These are phyloP conservation scores for Aleiodes leptofemur DNA, from an alignment of 2,888 invertebrate genomes.

Conservation along the genomic window DNA sequence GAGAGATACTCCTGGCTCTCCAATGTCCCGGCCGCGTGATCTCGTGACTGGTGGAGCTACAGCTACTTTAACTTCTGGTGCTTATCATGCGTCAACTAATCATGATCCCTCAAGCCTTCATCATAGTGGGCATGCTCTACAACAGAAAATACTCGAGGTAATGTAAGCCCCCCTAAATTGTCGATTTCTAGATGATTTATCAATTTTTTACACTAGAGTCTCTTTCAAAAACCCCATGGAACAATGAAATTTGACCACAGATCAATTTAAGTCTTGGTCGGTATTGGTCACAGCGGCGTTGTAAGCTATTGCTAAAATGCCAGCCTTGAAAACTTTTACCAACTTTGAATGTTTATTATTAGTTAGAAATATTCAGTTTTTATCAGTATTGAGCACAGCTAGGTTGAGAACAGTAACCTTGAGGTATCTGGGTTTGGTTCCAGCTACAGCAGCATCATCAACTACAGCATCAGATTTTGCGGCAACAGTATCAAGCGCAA, in stretches of 20 bases:
- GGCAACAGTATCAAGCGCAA: conserved; percentile 94
- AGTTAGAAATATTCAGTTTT: neutral
- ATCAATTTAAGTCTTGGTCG: too few species aligned
- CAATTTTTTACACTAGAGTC: neutral
- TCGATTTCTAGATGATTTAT: conserved; percentile 31
- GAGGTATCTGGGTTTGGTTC: conserved; percentile 76
- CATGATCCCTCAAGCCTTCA: conserved; percentile 76
- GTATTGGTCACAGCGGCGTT: too few species aligned
- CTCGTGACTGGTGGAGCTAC: conserved; percentile 71
- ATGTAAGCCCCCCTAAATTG: conserved; percentile 60
- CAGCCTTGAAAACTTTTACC: too few species aligned
- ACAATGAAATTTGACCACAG: too few species aligned
- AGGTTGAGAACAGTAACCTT: conserved; percentile 65
- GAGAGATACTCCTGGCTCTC: conserved; percentile 76
- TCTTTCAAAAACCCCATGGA: too few species aligned
- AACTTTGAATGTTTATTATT: too few species aligned
- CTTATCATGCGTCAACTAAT: conserved; percentile 72
- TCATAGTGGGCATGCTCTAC: conserved; percentile 79
- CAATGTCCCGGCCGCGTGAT: conserved; percentile 74
- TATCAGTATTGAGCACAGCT: neutral
- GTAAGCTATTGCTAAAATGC: too few species aligned
- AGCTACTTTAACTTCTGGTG: conserved; percentile 76
- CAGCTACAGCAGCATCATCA: conserved; percentile 96
- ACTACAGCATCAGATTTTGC: conserved; percentile 91
- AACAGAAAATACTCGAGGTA: conserved; percentile 84